Percentiles rank a stretch among this genome's conserved stretches.
phyloP scores from a whole-genome alignment of 2,797 vertebrate genomes.

The Rhinoraja longicauda region DNA sequence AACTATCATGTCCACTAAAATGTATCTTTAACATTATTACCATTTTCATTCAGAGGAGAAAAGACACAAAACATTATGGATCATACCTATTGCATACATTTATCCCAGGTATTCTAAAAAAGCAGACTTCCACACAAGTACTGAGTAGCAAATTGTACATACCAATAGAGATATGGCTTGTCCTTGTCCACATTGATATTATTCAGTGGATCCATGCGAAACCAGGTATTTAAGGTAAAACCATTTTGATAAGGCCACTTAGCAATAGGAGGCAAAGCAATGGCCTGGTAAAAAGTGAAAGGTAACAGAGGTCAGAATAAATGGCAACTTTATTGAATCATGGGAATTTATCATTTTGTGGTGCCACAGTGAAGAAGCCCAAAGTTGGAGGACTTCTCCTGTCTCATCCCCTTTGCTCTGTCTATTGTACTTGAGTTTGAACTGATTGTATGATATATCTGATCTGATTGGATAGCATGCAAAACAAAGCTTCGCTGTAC shows the following conservation, averaged over 20 bases:
- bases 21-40: background rate
- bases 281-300: slow-evolving; percentile 64
- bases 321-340: background rate
- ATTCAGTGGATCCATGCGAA: slow-evolving; percentile 95
- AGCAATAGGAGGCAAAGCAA: slow-evolving; percentile 96
- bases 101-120: background rate
- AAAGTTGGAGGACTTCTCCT: background rate
- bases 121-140: background rate
- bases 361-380: background rate
- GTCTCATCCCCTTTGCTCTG: too few species aligned
- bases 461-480: too few species aligned
- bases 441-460: too few species aligned
- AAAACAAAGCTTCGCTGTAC: too few species aligned
- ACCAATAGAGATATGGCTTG: slow-evolving; percentile 98
- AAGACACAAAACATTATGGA: background rate
- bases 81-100: background rate
- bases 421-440: too few species aligned
- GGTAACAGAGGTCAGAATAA: background rate
- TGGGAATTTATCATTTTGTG: background rate
- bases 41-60: background rate
- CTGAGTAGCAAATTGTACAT: slow-evolving; percentile 50
- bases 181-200: slow-evolving; percentile 96
- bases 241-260: slow-evolving; percentile 99
- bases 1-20: background rate
- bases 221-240: slow-evolving; percentile 97